Base-by-base conservation (phyloP, 2,113 vertebrate species). In the Tonatia bakeri region DNA sequence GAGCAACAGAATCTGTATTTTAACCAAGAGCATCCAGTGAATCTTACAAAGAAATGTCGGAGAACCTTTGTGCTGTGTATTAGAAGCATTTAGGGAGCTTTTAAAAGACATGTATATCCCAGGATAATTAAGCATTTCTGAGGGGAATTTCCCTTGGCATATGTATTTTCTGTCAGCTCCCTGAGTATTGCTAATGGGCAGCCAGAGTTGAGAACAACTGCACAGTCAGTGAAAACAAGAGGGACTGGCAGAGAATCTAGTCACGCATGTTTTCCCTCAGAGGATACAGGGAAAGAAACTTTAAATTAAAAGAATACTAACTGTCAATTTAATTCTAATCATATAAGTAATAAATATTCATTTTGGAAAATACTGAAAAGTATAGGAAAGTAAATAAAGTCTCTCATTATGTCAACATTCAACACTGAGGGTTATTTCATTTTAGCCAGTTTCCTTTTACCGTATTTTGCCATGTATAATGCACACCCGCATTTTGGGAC, bases 241-340 rank as follows among this genome's bases (percentile, higher is more conserved):
- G 11, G 69, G 24, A 70, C 56, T 85, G 50, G 6, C 19, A 56
- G 7, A 70, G 36, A 82, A 61, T 80, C 22, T 45, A 33, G 50
- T 67, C 73, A 87, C 5, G 3, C 33, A 12, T 43, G 24, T 77
- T 93, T 83, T 3, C 79, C 26, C 52, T 14, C 7, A 43, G 20
- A 1, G 15, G 0, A 80, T 45, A 6, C 36, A 3, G 22, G 15
- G 3, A 14, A 31, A 43, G 1, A 50, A 47, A 0, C 3, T 11
- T 33, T 67, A 70, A 72, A 61, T 56, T 76, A 52, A 70, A 81
- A 79, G 36, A 47, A 36, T 81, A 56, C 0, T 31, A 82, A 40
- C 26, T 20, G 2, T 5, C 43, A 85, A 38, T 65, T 72, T 61
- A 86, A 20, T 82, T 84, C 19, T 83, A 38, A n/a, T 50, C 82